phyloP scores from a whole-genome alignment of 2,113 vertebrate genomes.

The Pan troglodytes region DNA sequence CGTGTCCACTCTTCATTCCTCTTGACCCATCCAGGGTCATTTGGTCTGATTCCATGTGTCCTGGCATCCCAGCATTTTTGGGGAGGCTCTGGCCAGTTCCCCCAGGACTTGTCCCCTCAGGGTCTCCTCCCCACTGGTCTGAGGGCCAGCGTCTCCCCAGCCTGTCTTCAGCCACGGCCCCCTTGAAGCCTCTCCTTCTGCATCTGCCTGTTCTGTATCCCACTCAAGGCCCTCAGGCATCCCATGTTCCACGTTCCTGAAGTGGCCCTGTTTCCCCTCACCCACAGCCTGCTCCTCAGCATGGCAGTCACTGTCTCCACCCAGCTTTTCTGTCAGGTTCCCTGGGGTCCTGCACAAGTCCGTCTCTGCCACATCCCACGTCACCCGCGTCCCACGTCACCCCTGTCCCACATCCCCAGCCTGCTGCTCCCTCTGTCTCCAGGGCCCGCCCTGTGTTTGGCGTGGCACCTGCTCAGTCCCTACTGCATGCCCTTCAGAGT shows the following conservation, averaged over 20 bases:
- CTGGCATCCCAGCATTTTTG: not conserved
- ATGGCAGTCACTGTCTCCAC: not conserved
- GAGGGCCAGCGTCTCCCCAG: not conserved
- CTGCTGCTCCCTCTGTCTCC: not conserved
- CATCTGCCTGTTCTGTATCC: not conserved
- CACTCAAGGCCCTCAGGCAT: rapidly evolving
- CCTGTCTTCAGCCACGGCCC: not conserved
- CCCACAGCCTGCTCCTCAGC: not conserved
- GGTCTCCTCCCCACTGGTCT: not conserved
- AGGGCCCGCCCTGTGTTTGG: not conserved
- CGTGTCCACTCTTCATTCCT: not conserved
- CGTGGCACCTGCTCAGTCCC: not conserved
- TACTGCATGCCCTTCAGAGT: not conserved
- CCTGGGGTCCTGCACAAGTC: no score
- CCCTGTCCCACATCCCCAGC: not conserved
- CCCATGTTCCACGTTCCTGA: rapidly evolving
- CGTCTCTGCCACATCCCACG: no score
- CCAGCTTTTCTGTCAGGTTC: not conserved
- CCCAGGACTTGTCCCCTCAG: not conserved
- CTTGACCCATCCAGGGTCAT: not conserved
- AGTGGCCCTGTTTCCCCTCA: not conserved
- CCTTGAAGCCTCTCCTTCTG: not conserved
- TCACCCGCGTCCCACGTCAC: no score
- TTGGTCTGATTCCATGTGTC: not conserved
- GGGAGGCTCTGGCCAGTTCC: not conserved